Percentiles rank a stretch among this genome's conserved stretches.
Evolutionary conservation across 2,797 vertebrate genomes (phyloP).

Genomic region (Taenioides sp.): DNA sequence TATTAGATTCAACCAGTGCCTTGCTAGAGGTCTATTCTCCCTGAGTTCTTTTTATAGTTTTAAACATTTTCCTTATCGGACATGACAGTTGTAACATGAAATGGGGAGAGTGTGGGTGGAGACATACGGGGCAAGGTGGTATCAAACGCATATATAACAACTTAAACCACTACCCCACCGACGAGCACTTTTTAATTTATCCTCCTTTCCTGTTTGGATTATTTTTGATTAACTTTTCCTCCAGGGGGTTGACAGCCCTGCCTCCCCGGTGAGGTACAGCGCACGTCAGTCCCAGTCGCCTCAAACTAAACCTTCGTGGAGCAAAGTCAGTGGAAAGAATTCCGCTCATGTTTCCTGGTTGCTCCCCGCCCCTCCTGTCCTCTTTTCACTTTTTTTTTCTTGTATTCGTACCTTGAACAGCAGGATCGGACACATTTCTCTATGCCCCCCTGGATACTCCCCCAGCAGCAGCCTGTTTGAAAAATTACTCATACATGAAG

Average conservation of each 20-base stretch:
- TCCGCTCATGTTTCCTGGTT: conserved; percentile 68
- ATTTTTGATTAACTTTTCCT: conserved; percentile 21
- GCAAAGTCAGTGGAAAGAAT: conserved; percentile 66
- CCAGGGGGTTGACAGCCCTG: conserved; percentile 15
- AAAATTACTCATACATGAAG: conserved; percentile 42
- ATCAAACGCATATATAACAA: no score
- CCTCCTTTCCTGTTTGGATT: background rate
- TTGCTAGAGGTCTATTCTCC: background rate
- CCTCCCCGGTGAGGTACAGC: conserved; percentile 52
- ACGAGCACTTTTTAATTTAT: background rate
- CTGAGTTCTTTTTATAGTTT: background rate
- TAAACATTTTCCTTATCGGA: no score
- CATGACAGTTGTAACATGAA: no score
- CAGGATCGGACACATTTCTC: conserved; percentile 56
- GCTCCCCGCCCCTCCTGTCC: conserved; percentile 52
- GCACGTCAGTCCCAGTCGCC: conserved; percentile 49
- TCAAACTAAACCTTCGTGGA: conserved; percentile 47
- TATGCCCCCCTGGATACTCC: conserved; percentile 21
- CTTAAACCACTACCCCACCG: no score
- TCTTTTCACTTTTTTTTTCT: conserved; percentile 45
- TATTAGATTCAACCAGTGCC: background rate
- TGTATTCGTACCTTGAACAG: conserved; percentile 63
- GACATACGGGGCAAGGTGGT: no score
- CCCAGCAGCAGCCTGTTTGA: conserved; percentile 30
- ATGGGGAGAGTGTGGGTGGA: no score